These are phyloP conservation scores for Phaethornis superciliosus DNA, from an alignment of 2,113 vertebrate species.

Conservation along the genomic window DNA sequence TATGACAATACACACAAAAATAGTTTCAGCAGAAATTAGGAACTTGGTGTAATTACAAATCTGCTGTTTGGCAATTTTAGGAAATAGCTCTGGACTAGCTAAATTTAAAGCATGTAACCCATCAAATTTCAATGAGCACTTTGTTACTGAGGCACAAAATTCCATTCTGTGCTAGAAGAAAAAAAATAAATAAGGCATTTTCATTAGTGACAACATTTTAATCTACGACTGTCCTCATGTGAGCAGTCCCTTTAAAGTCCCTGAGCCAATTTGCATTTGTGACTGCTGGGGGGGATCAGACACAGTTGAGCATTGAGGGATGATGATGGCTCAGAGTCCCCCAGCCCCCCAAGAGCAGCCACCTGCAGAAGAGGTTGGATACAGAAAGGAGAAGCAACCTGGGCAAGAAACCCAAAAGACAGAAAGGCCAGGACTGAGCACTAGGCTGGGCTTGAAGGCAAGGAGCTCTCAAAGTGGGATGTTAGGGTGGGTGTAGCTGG, in stretches of 20 bases:
- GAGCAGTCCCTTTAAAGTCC: slow-evolving; percentile 15
- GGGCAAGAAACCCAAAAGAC: fast-evolving
- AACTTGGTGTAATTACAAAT: not conserved
- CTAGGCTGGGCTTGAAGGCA: not conserved
- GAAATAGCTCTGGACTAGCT: not conserved
- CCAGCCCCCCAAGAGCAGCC: no score
- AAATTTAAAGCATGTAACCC: not conserved
- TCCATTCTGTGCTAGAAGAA: not conserved
- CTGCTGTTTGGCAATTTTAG: not conserved
- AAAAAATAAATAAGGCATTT: not conserved
- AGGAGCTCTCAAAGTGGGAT: not conserved
- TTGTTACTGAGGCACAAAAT: not conserved
- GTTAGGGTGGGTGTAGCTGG: not conserved
- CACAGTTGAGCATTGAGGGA: not conserved
- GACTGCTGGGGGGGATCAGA: not conserved
- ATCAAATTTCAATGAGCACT: not conserved
- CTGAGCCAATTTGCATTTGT: not conserved
- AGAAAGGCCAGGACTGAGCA: not conserved
- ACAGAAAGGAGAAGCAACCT: not conserved
- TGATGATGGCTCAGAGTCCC: not conserved
- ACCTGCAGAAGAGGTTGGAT: not conserved
- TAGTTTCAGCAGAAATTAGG: not conserved
- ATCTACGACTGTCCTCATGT: not conserved
- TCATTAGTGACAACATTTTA: not conserved
- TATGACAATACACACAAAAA: not conserved